These are phyloP conservation scores for Tribolium freemani DNA, from an alignment of 2,888 invertebrate species.

Conservation along the genomic window DNA sequence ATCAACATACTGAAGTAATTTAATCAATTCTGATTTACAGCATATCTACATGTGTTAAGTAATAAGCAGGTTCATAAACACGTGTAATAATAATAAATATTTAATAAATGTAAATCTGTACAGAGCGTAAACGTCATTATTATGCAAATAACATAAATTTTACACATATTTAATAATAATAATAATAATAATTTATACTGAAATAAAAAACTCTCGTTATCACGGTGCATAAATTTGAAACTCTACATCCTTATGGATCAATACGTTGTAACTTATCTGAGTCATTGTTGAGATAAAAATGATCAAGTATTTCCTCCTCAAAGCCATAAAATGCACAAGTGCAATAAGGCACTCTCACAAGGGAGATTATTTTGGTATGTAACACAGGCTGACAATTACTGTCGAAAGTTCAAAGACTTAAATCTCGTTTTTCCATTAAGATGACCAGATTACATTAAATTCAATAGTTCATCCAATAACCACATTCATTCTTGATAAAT, in stretches of 20 bases:
- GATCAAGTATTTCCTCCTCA: neutral
- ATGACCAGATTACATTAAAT: constrained; percentile 23
- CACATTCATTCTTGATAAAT: neutral
- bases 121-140: too few species aligned
- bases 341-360: neutral
- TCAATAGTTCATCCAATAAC: constrained; percentile 7
- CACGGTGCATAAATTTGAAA: neutral
- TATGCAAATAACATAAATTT: too few species aligned
- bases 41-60: neutral
- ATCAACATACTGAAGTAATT: neutral
- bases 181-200: too few species aligned
- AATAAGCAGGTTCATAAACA: too few species aligned
- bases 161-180: too few species aligned
- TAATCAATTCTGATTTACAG: neutral
- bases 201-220: neutral
- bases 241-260: neutral
- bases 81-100: too few species aligned
- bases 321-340: neutral
- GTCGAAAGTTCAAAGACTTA: constrained; percentile 19
- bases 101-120: too few species aligned
- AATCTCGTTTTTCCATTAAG: constrained; percentile 26
- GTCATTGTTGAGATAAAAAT: neutral
- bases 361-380: neutral
- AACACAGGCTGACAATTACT: neutral
- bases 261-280: neutral